Percentiles rank a stretch among this genome's conserved stretches.
Evolutionary conservation across 1,140 invertebrate species (phyloP).

Genomic region (Bombyx mandarina): DNA sequence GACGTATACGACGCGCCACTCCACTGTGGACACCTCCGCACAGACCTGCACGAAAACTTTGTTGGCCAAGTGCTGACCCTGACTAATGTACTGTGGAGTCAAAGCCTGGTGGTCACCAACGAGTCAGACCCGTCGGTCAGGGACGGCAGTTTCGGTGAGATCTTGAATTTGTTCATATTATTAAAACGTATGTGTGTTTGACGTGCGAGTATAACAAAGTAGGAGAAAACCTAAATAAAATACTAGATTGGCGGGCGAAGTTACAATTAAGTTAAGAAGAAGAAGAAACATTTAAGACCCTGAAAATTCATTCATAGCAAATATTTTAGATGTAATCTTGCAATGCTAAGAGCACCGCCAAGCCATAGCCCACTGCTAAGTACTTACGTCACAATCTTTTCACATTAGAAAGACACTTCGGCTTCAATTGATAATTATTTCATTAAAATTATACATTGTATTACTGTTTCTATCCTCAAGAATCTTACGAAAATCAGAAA

Average conservation of each 20-base stretch:
- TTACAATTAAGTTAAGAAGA: neutral
- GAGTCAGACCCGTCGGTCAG: too few species aligned
- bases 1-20: conserved; percentile 85
- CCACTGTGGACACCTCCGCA: conserved; percentile 96
- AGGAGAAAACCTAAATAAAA: neutral
- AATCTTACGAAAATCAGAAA: too few species aligned
- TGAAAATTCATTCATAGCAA: neutral
- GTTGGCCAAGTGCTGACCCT: neutral
- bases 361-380: too few species aligned
- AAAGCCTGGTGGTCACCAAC: neutral
- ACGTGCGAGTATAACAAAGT: neutral
- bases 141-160: too few species aligned
- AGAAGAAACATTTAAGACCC: neutral
- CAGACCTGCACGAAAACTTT: conserved; percentile 73
- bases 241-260: neutral
- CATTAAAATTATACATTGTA: too few species aligned
- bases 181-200: neutral
- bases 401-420: too few species aligned
- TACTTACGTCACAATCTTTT: too few species aligned
- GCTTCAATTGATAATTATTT: too few species aligned
- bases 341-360: too few species aligned
- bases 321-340: neutral
- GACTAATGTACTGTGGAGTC: neutral
- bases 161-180: too few species aligned
- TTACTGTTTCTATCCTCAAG: too few species aligned